Percentiles rank a stretch among this genome's conserved stretches.
Conservation (phyloP, 2,113 vertebrate species). For the Oryctolagus cuniculus region mOryCun1.1 NC_091436.1:118794501-118795000, state of each 20-base stretch:
- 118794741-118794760: not conserved
- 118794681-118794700: conserved; percentile 36
- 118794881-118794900: not conserved
- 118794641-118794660: not conserved
- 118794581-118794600: not conserved
- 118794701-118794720: not conserved
- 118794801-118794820: not conserved
- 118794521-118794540: too few species aligned
- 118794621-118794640: not conserved
- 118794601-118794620: not conserved
- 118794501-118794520: too few species aligned
- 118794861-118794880: not conserved
- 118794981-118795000: conserved; percentile 45
- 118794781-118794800: conserved; percentile 7
- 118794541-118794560: too few species aligned
- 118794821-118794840: conserved; percentile 21
- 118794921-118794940: conserved; percentile 10
- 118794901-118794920: not conserved
- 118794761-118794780: not conserved
- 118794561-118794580: too few species aligned
- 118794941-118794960: conserved; percentile 32
- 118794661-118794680: not conserved
- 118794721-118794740: not conserved
- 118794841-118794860: not conserved
- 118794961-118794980: not conserved